Conservation (phyloP, 2,888 invertebrate species). For the Drosophila melanosoma region DNA sequence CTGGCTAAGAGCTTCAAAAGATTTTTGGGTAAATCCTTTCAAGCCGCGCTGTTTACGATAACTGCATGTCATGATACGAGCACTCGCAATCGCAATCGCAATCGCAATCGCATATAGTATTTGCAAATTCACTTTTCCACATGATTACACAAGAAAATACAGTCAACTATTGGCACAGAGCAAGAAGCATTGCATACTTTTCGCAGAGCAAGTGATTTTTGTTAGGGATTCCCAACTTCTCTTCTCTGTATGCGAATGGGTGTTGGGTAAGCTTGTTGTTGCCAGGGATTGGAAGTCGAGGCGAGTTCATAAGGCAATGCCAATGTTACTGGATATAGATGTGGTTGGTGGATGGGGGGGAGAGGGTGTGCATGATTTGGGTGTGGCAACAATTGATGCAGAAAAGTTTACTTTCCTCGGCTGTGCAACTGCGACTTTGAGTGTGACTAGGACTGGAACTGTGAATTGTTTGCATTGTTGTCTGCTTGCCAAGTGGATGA, state of each 20-base stretch:
- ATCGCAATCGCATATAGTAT: conserved; percentile 71
- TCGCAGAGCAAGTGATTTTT: neutral
- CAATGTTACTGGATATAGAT: conserved; percentile 7
- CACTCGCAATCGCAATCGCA: conserved; percentile 61
- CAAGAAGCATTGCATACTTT: conserved; percentile 29
- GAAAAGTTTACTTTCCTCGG: conserved; percentile 69
- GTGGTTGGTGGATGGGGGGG: neutral
- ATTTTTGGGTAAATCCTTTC: conserved; percentile 45
- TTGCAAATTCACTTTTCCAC: conserved; percentile 81
- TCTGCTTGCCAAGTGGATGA: neutral
- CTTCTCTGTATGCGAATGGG: conserved; percentile 21
- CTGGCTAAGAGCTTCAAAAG: conserved; percentile 14
- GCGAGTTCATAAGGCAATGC: conserved; percentile 67
- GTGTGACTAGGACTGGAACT: conserved; percentile 24
- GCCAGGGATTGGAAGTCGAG: conserved; percentile 45
- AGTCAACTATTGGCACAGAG: conserved; percentile 70
- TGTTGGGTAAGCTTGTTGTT: conserved; percentile 63
- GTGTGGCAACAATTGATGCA: conserved; percentile 69
- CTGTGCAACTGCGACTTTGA: conserved; percentile 8
- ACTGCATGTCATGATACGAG: conserved; percentile 53
- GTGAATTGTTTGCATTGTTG: conserved; percentile 53
- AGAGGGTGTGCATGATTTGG: neutral
- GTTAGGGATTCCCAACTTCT: neutral
- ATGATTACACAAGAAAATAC: conserved; percentile 78
- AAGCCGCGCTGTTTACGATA: conserved; percentile 58